Percentiles rank a stretch among this genome's conserved stretches.
These are phyloP conservation scores for Oscheius myriophilus DNA, from an alignment of 2,888 invertebrate species.

Conservation along the genomic window DNA sequence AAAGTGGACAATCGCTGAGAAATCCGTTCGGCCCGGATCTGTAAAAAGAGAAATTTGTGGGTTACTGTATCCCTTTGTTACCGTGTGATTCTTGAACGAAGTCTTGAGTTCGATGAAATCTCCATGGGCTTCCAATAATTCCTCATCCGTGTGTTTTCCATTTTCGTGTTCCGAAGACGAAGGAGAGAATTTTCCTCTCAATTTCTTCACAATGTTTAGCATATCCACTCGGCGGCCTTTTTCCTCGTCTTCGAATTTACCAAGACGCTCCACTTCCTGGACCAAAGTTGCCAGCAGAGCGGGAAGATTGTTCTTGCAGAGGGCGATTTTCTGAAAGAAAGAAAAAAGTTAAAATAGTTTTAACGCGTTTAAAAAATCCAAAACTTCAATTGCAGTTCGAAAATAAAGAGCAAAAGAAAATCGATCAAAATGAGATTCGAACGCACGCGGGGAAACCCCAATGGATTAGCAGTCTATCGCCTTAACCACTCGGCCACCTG, in stretches of 20 bases:
- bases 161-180: conserved; percentile 22
- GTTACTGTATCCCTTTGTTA: conserved; percentile 1
- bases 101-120: conserved; percentile 45
- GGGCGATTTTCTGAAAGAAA: conserved; percentile 35
- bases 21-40: conserved; percentile 50
- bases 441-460: conserved; percentile 69
- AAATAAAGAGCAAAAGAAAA: too few relatives aligned
- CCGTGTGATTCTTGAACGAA: conserved; percentile 51
- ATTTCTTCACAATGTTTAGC: conserved; percentile 34
- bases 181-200: conserved; percentile 27
- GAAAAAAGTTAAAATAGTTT: too few relatives aligned
- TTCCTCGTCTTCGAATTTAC: conserved; percentile 44
- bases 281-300: conserved; percentile 36
- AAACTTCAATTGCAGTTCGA: too few relatives aligned
- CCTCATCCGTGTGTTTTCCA: conserved; percentile 25
- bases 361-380: too few relatives aligned
- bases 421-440: conserved; percentile 50
- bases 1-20: conserved; percentile 40
- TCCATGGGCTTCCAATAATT: conserved; percentile 21
- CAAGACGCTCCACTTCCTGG: conserved; percentile 43
- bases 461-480: conserved; percentile 70
- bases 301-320: conserved; percentile 40
- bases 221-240: conserved; percentile 40
- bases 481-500: conserved; percentile 71
- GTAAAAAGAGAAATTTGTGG: conserved; percentile 11